phyloP scores from a whole-genome alignment of 2,888 invertebrate species.

The Melinaea menophilus region DNA sequence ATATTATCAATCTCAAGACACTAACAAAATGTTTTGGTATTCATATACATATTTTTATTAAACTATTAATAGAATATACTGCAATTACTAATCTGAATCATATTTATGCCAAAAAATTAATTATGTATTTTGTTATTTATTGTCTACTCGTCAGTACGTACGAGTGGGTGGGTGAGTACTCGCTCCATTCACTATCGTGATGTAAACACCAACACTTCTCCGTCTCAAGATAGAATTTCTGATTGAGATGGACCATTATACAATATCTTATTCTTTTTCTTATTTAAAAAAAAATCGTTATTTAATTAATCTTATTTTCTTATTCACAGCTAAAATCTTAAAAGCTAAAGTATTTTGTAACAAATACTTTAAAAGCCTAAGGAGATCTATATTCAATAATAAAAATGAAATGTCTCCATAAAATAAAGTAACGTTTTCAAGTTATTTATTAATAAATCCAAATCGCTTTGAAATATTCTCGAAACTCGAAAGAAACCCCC shows the following conservation, averaged over 20 bases:
- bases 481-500: constrained; percentile 10
- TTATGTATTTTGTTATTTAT: neutral
- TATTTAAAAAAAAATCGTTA: neutral
- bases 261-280: neutral
- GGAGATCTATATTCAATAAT: too few species aligned
- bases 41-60: too few species aligned
- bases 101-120: neutral
- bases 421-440: too few species aligned
- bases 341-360: neutral
- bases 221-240: constrained; percentile 3
- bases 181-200: neutral
- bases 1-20: neutral
- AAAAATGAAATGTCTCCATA: too few species aligned
- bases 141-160: neutral
- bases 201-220: neutral
- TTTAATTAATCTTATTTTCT: too few species aligned
- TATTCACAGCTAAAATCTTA: neutral
- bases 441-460: constrained; percentile 2
- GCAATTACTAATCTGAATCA: too few species aligned
- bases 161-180: neutral
- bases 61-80: too few species aligned
- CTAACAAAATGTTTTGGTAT: too few species aligned
- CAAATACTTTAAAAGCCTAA: too few species aligned
- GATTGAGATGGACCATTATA: neutral
- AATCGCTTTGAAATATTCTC: constrained; percentile 4